Evolutionary conservation across 1,140 invertebrate species (phyloP), one percentile per base, ranked within the genome.

Genomic region (Caenorhabditis brenneri): DNA sequence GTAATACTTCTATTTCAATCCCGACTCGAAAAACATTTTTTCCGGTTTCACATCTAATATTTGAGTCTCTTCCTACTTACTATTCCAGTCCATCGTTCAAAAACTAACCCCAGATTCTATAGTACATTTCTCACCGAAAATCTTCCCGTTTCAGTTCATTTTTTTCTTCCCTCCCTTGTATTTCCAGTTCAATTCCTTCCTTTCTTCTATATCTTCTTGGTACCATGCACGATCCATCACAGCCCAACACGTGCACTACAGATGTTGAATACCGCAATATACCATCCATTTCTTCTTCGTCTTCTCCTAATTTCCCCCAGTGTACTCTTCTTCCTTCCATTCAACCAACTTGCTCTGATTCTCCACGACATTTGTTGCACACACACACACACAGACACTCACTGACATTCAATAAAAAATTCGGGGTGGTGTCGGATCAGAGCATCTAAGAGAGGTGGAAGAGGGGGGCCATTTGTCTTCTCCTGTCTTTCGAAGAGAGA

Each of bases 381-480:
- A 74, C 65, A 39, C 19, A n/a, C n/a, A n/a, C n/a, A 39, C 19
- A n/a, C n/a, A n/a, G n/a, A n/a, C n/a, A n/a, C n/a, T n/a, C n/a
- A n/a, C n/a, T n/a, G n/a, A n/a, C n/a, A 74, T 74, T 74, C 65
- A 46, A 74, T 74, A 74, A 74, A 74, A 74, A 74, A 74, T 55
- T 27, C 22, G 33, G n/a, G 33, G 65, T 22, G 19, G 22, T 31
- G 36, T 46, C 36, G 7, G 16, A n/a, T 65, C 58, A 15, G 58
- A 65, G 58, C 31, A 36, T 65, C 58, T 36, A 7, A 36, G 31
- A 36, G 58, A 27, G 58, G 31, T 33, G 31, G 58, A 36, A 65
- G 31, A 19, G 36, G 31, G 36, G 58, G n/a, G 31, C 19, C 58
- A 65, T 65, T 65, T 65, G 33, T 42, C 27, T 74, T 36, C 29